phyloP scores from a whole-genome alignment of 1,140 invertebrate species.

The Linepithema humile region DNA sequence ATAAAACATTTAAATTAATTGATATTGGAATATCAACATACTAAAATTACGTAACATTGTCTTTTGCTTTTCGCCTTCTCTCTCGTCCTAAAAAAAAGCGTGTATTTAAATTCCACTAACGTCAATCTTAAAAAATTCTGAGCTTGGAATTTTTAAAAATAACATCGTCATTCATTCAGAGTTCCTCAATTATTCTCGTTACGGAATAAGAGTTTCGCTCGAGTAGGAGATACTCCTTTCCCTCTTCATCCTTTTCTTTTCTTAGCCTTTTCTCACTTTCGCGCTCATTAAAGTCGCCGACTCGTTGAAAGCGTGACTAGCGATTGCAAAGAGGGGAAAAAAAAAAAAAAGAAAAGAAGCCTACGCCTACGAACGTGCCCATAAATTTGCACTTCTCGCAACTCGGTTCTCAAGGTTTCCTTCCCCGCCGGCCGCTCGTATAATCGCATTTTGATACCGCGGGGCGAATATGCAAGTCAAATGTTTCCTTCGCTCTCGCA shows the following conservation, averaged over 20 bases:
- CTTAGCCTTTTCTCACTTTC: slow-evolving; percentile 9
- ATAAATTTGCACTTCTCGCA: slow-evolving; percentile 30
- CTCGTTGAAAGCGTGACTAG: slow-evolving; percentile 45
- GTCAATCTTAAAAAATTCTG: neutral
- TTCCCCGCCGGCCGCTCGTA: neutral
- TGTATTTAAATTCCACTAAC: neutral
- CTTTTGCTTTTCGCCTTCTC: neutral
- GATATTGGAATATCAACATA: neutral
- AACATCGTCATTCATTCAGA: too few relatives aligned
- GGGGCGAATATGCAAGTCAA: slow-evolving; percentile 44
- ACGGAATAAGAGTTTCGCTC: neutral
- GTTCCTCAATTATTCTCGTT: neutral
- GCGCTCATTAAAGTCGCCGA: slow-evolving; percentile 23
- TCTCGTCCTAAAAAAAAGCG: neutral
- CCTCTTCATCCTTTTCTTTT: neutral
- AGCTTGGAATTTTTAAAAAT: neutral
- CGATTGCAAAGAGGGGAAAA: neutral
- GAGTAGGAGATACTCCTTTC: slow-evolving; percentile 3
- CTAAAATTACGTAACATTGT: neutral
- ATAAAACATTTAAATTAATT: neutral
- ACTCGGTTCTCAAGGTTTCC: slow-evolving; percentile 36
- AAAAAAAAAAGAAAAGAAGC: slow-evolving; percentile 17
- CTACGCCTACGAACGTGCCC: slow-evolving; percentile 38
- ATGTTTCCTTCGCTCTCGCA: slow-evolving; percentile 14
- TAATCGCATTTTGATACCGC: slow-evolving; percentile 44